phyloP scores from a whole-genome alignment of 1,140 invertebrate genomes.

The Dendrolimus punctatus region DNA sequence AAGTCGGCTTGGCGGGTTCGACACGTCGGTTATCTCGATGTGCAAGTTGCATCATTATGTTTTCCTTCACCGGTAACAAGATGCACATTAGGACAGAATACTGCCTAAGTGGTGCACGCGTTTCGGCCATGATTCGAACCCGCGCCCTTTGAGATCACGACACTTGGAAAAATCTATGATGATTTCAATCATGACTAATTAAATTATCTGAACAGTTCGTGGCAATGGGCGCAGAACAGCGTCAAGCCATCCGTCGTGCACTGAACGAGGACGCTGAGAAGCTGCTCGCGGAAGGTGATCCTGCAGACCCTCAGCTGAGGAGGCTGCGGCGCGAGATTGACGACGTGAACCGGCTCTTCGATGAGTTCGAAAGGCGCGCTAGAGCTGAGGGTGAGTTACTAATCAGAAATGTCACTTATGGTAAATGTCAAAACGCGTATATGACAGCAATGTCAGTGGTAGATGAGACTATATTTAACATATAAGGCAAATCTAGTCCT shows the following conservation, averaged over 20 bases:
- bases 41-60: too few species aligned
- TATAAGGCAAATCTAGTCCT: too few species aligned
- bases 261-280: conserved; percentile 98
- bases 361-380: conserved; percentile 92
- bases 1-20: too few species aligned
- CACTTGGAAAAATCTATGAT: neutral
- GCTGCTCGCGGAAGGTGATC: conserved; percentile 92
- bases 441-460: too few species aligned
- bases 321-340: conserved; percentile 93
- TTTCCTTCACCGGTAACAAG: too few species aligned
- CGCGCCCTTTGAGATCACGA: too few species aligned
- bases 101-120: too few species aligned
- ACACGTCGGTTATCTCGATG: too few species aligned
- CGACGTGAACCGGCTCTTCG: conserved; percentile 95
- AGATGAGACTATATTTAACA: too few species aligned
- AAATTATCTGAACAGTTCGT: conserved; percentile 80
- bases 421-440: neutral
- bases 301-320: conserved; percentile 92
- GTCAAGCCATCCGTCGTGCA: conserved; percentile 94
- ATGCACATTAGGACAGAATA: too few species aligned
- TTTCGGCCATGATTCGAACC: too few species aligned
- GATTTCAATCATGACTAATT: neutral
- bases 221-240: conserved; percentile 94
- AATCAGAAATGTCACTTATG: neutral
- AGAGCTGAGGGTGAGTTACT: conserved; percentile 80